These are phyloP conservation scores for Dioctria linearis DNA, from an alignment of 2,888 invertebrate species.

Conservation along the genomic window DNA sequence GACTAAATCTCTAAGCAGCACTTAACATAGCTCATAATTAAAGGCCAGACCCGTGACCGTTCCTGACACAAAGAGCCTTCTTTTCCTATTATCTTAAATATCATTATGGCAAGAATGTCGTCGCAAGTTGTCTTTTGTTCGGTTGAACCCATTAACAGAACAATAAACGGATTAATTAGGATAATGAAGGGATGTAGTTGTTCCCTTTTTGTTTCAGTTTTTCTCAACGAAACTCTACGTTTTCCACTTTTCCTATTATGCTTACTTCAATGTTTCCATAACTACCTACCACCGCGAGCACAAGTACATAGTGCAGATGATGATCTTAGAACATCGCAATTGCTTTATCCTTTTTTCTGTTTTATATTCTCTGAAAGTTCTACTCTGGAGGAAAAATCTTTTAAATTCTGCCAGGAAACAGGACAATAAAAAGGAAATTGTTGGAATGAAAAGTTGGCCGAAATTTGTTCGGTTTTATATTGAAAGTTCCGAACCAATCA, in stretches of 20 bases:
- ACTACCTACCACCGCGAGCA: not conserved
- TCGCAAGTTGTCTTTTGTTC: slow-evolving; percentile 57
- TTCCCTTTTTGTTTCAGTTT: slow-evolving; percentile 33
- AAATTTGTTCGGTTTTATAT: not conserved
- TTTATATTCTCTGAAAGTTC: not conserved
- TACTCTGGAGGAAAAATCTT: slow-evolving; percentile 2
- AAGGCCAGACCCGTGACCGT: slow-evolving; percentile 53
- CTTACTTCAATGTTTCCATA: not conserved
- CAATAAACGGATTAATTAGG: slow-evolving; percentile 60
- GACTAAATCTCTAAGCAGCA: slow-evolving; percentile 50
- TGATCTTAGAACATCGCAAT: not conserved
- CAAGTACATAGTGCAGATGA: not conserved
- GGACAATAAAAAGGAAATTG: slow-evolving; percentile 30
- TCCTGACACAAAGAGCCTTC: slow-evolving; percentile 53
- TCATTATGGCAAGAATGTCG: slow-evolving; percentile 49
- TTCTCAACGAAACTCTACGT: not conserved
- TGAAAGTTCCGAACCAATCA: slow-evolving; percentile 27
- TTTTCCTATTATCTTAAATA: slow-evolving; percentile 57
- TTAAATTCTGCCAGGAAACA: not conserved
- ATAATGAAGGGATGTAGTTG: slow-evolving; percentile 58
- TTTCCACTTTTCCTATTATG: slow-evolving; percentile 1
- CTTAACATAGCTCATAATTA: slow-evolving; percentile 58
- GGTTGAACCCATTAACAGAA: slow-evolving; percentile 57
- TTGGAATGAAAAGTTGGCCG: slow-evolving; percentile 14
- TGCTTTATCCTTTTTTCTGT: slow-evolving; percentile 21